Base-by-base conservation (phyloP, 2,797 vertebrate species). In the Chelidonichthys spinosus region DNA sequence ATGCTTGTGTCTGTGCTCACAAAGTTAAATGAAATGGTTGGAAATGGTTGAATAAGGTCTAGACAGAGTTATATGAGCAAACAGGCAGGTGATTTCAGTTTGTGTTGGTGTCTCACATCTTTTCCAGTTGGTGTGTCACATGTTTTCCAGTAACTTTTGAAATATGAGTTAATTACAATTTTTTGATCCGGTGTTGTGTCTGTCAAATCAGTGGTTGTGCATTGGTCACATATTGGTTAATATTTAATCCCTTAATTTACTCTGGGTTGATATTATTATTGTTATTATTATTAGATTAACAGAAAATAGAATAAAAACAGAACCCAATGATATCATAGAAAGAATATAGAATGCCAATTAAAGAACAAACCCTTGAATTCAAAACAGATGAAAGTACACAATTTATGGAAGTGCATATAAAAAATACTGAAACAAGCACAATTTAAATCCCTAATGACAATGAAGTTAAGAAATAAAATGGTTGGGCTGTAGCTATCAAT, bases 1-100 rank as follows among this genome's bases (percentile, higher is more conserved):
- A 63, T 69, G 33, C 35, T 32, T 54, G 32, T 36, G 50, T 56
- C 63, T 78, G 53, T 56, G 49, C 25, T 66, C 52, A 72, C 59
- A 60, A 74, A 72, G 52, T 82, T 40, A 55, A 63, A 78, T 70
- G 42, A 80, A 69, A 63, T 47, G 11, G 1, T 37, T 15, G 10
- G 8, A 17, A 44, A 62, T n/a, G n/a, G n/a, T 18, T 66, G 35
- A 60, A 44, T 10, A 59, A 40, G 37, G 54, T 6, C 40, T n/a
- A 61, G 74, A 72, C 36, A 61, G 44, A 70, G 55, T 54, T 18
- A 18, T 44, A 68, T n/a, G 47, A 7, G 54, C 1, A 39, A 6
- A 63, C 15, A 18, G 33, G 46, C 6, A n/a, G 5, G 11, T 15
- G 58, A 32, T 42, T 59, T 14, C 4, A 43, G 40, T 43, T 60